phyloP scores from a whole-genome alignment of 1,140 invertebrate genomes.

The Meloidogyne floridensis region DNA sequence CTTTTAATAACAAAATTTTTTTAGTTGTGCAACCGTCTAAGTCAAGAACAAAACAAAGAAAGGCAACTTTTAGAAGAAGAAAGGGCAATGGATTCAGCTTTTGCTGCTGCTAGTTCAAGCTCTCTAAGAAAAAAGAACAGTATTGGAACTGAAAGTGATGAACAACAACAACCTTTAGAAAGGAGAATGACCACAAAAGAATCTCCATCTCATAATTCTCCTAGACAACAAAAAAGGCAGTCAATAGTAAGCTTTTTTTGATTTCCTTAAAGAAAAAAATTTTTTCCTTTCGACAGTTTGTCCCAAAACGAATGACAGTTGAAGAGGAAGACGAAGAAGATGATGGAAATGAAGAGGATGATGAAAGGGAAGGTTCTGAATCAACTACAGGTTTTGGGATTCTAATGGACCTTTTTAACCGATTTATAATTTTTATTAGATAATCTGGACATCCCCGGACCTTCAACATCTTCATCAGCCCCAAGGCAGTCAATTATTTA shows the following conservation, averaged over 20 bases:
- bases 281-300: background rate
- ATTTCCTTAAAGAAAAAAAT: background rate
- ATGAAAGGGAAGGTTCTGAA: slow-evolving; percentile 17
- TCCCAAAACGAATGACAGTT: slow-evolving; percentile 11
- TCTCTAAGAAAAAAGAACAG: background rate
- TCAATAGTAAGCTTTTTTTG: slow-evolving; percentile 45
- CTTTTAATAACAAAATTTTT: no score
- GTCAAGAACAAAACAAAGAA: slow-evolving; percentile 63
- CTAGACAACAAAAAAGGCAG: slow-evolving; percentile 27
- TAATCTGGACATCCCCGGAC: background rate
- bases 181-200: slow-evolving; percentile 5
- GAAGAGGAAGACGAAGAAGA: slow-evolving; percentile 12
- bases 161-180: background rate
- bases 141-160: background rate
- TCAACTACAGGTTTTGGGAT: background rate
- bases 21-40: slow-evolving; percentile 85
- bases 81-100: slow-evolving; percentile 19
- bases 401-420: background rate
- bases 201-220: slow-evolving; percentile 31
- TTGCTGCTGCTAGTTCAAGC: background rate
- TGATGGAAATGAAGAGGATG: slow-evolving; percentile 11
- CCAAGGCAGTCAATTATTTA: background rate
- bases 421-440: background rate
- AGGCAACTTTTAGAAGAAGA: slow-evolving; percentile 49
- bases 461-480: slow-evolving; percentile 18